Base-by-base conservation (phyloP, 2,113 vertebrate genomes). In the Numenius arquata region DNA sequence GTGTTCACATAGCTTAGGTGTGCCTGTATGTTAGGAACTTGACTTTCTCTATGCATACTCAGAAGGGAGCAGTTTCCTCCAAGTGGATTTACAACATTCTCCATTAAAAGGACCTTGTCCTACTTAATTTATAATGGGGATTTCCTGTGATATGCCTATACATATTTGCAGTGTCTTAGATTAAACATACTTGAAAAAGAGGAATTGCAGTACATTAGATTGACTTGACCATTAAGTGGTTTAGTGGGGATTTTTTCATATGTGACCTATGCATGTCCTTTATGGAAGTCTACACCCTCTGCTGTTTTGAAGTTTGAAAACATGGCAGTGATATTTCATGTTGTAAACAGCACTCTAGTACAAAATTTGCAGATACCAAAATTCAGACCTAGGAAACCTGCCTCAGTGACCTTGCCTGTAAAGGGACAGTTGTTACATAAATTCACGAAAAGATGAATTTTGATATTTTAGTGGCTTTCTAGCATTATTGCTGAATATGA, bases 91-190 rank as follows among this genome's bases (percentile, higher is more conserved):
- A 52, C 14, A 29, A 15, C 6, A 2, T 62, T 72, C 27, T 79
- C 23, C 20, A 27, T 40, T 62, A 63, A 66, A 93, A 71, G 22
- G 41, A 36, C 26, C 2, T 80, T 66, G 78, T 50, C 27, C 52
- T 70, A 4, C 9, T 61, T 53, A 23, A n/a, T 70, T 79, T 81
- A 5, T 4, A 32, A 1, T 22, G 3, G 15, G 2, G 17, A 14
- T 36, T 83, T 94, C 3, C 11, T 55, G 0, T 52, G 12, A 8
- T 47, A 5, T 85, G 8, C 10, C 22, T 61, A 1, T 58, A 29
- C 0, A 0, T 85, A 36, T 47, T 43, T 66, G 23, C 17, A 8
- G 41, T 47, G 11, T 71, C 17, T 61, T 9, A 22, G 4, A 15
- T 55, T 84, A 59, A 85, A 58, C 25, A 2, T 32, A 12, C 27